Percentiles rank a stretch among this genome's conserved stretches.
These are phyloP conservation scores for Notothenia rossii DNA, from an alignment of 2,113 vertebrate species.

Conservation along the genomic window DNA sequence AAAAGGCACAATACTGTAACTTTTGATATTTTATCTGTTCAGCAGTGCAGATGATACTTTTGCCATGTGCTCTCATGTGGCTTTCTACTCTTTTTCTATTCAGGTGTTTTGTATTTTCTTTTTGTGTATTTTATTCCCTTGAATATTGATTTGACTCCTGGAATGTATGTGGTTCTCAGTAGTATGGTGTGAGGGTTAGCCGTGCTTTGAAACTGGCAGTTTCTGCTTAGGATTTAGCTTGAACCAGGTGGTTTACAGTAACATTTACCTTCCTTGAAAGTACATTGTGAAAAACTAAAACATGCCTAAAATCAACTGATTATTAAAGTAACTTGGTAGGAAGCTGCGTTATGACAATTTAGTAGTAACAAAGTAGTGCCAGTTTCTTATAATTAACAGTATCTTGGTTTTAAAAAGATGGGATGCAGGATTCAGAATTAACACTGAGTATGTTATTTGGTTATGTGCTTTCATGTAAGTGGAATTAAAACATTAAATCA, in stretches of 20 bases:
- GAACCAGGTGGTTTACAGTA: constrained; percentile 56
- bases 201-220: constrained; percentile 74
- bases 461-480: constrained; percentile 85
- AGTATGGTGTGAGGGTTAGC: constrained; percentile 74
- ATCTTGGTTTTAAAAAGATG: constrained; percentile 59
- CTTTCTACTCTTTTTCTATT: constrained; percentile 80
- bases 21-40: constrained; percentile 80
- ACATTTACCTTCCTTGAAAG: constrained; percentile 58
- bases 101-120: constrained; percentile 66
- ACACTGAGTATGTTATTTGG: constrained; percentile 80
- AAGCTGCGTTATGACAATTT: constrained; percentile 57
- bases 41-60: constrained; percentile 75
- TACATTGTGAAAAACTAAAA: constrained; percentile 51
- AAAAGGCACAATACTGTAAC: constrained; percentile 80
- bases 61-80: constrained; percentile 74
- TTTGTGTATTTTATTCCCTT: constrained; percentile 68
- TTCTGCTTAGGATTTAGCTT: constrained; percentile 78
- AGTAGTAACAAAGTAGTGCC: constrained; percentile 62
- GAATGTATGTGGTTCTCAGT: constrained; percentile 81
- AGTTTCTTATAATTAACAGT: constrained; percentile 63
- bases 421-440: constrained; percentile 61
- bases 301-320: constrained; percentile 44
- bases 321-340: constrained; percentile 56
- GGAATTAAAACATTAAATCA: constrained; percentile 82
- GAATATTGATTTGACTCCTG: constrained; percentile 77